These are phyloP conservation scores for Palythoa caribaeorum DNA, from an alignment of 92 coral and sea anemone genomes.

Conservation along the genomic window DNA sequence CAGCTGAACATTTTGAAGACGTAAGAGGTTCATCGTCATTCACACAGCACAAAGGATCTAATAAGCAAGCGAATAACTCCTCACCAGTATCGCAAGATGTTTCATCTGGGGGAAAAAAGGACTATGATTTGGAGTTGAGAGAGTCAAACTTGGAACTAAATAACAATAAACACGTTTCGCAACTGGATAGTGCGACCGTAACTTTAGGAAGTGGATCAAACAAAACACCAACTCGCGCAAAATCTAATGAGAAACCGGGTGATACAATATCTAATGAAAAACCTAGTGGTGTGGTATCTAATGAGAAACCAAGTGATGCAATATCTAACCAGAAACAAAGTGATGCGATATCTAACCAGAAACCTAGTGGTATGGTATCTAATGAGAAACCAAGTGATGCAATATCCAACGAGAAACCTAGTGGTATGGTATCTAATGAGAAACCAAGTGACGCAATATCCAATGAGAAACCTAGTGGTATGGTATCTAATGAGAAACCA, in stretches of 20 bases:
- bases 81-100: neutral
- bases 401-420: neutral
- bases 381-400: neutral
- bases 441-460: too few relatives aligned
- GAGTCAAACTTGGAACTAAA: neutral
- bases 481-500: too few relatives aligned
- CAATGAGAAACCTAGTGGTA: too few relatives aligned
- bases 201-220: conserved; percentile 26
- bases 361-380: too few relatives aligned
- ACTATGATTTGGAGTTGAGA: neutral
- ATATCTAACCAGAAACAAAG: too few relatives aligned
- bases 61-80: neutral
- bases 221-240: too few relatives aligned
- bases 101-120: neutral
- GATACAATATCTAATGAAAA: too few relatives aligned
- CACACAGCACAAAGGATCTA: neutral
- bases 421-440: too few relatives aligned
- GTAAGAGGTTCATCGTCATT: neutral
- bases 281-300: too few relatives aligned
- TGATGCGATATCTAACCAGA: too few relatives aligned
- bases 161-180: neutral
- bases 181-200: neutral
- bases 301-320: too few relatives aligned
- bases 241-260: too few relatives aligned
- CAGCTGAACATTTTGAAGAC: conserved; percentile 21